Base-by-base conservation (phyloP, 2,888 invertebrate species). In the Onchidella celtica region DNA sequence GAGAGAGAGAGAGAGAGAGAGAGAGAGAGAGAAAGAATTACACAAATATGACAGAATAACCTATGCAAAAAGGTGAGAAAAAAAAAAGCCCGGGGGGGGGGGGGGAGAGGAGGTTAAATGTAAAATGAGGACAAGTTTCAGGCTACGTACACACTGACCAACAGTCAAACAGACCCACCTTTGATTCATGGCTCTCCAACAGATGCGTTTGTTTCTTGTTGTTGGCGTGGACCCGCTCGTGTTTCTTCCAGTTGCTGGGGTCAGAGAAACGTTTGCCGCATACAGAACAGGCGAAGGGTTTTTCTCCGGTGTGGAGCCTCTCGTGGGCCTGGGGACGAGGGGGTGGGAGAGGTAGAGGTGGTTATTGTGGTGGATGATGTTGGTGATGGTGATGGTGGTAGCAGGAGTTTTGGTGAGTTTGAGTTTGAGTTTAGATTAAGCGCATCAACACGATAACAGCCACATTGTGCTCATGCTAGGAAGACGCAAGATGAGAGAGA, bases 191-290 rank as follows among this genome's bases (percentile, higher is more conserved):
- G 27, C 85, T 83, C n/a, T 83, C 80, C 24, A 82, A 81, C 29
- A 69, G 86, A 82, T 83, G 88, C 86, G 85, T 87, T 86, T 73
- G 72, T n/a, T 72, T 76, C 74, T 77, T 85, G 88, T 85, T 85
- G 83, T 83, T 85, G 66, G 88, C 87, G 82, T 91, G 91, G 70
- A 91, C 90, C 29, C 90, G 84, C 77, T 91, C 90, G 80, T 91
- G 91, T 83, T 90, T 91, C 80, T 91, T 91, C 90, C 90, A 90
- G 84, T 90, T 91, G 82, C 90, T 90, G 17, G 90, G 90, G 77
- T 91, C 90, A 73, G 88, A 89, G 84, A 91, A 91, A 6, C 89
- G 86, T 81, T 91, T 91, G 14, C 90, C 90, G 83, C 91, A 91
- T 17, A 90, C 89, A 11, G 89, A 88, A 81, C 91, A 91, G 29